Evolutionary conservation across 2,888 invertebrate species (phyloP).

Genomic region (Dendrolimus pini): DNA sequence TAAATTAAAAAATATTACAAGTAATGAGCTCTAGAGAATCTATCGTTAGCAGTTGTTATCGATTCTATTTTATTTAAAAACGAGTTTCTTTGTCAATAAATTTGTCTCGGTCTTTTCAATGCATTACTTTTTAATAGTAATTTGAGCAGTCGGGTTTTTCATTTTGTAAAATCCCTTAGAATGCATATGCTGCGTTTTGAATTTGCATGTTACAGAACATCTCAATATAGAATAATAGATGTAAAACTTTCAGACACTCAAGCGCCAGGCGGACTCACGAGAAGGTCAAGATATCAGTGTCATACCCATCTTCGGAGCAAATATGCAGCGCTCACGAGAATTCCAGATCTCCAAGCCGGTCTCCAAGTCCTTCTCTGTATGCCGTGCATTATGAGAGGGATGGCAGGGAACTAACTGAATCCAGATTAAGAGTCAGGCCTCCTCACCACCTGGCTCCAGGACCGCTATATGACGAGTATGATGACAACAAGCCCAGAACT

Average conservation of each 20-base stretch:
- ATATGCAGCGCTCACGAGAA: constrained; percentile 64
- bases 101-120: too few species aligned
- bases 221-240: background rate
- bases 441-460: constrained; percentile 63
- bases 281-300: constrained; percentile 90
- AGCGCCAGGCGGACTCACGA: constrained; percentile 82
- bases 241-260: constrained; percentile 64
- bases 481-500: constrained; percentile 61
- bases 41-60: too few species aligned
- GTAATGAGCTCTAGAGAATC: too few species aligned
- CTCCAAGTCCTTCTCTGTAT: constrained; percentile 71
- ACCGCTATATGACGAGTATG: constrained; percentile 62
- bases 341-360: constrained; percentile 54
- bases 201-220: background rate
- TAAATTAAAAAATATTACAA: too few species aligned
- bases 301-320: constrained; percentile 88
- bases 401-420: constrained; percentile 79
- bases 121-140: too few species aligned
- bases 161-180: too few species aligned
- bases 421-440: constrained; percentile 76
- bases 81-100: too few species aligned
- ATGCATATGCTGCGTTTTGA: too few species aligned
- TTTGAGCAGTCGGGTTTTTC: too few species aligned
- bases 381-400: constrained; percentile 83
- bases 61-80: too few species aligned